A percentile compares a stretch with the other conserved stretches of the same genome.
These are phyloP conservation scores for Steatornis caripensis DNA, from an alignment of 2,113 vertebrate species.

Conservation along the genomic window DNA sequence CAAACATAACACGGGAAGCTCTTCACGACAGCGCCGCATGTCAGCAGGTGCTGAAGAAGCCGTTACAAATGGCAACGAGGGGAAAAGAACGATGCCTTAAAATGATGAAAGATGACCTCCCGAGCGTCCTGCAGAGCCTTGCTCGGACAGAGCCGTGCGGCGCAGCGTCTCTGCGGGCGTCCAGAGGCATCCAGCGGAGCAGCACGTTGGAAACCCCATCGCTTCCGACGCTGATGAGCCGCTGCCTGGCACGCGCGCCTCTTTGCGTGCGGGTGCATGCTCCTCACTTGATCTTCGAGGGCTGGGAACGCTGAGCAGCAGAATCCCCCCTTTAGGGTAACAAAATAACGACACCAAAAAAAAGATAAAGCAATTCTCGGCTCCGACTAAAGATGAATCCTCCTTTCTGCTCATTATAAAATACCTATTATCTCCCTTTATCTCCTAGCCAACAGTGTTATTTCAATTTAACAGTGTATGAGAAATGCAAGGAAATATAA, in stretches of 20 bases:
- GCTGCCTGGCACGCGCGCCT: rapidly evolving
- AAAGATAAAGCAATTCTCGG: slow-evolving; percentile 1
- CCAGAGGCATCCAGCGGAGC: not conserved
- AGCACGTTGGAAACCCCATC: rapidly evolving
- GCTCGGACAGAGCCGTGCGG: rapidly evolving
- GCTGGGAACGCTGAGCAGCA: not conserved
- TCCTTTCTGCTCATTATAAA: slow-evolving; percentile 62
- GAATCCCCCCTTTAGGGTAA: slow-evolving; percentile 16
- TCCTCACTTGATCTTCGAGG: not conserved
- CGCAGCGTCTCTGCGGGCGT: rapidly evolving
- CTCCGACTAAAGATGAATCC: slow-evolving; percentile 9
- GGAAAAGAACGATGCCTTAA: not conserved
- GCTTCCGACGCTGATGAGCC: not conserved
- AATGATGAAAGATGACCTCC: not conserved
- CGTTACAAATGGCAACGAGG: no score
- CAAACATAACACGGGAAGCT: rapidly evolving
- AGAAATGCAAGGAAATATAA: slow-evolving; percentile 59
- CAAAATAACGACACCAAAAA: not conserved
- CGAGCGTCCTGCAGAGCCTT: not conserved
- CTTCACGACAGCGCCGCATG: rapidly evolving
- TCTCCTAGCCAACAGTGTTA: slow-evolving; percentile 57
- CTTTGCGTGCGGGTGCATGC: not conserved
- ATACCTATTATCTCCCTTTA: slow-evolving; percentile 65
- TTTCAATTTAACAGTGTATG: slow-evolving; percentile 64
- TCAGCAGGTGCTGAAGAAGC: not conserved